Evolutionary conservation across 2,113 vertebrate species (phyloP).

Genomic region (Antechinus flavipes): DNA sequence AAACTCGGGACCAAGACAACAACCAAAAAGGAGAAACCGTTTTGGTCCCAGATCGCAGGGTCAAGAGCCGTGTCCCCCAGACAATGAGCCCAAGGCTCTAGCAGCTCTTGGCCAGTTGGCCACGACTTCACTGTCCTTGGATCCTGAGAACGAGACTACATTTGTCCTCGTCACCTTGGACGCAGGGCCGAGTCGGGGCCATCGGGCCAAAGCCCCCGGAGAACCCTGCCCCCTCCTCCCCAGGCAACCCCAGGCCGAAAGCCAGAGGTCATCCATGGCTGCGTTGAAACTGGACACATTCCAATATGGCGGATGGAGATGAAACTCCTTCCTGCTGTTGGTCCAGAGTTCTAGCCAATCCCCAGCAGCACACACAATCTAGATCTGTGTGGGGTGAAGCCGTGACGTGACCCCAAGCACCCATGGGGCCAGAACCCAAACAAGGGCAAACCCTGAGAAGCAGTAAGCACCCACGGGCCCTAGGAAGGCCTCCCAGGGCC

Average conservation of each 20-base stretch:
- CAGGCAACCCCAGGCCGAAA: neutral
- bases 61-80: neutral
- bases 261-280: neutral
- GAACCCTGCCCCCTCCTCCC: neutral
- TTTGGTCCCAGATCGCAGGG: neutral
- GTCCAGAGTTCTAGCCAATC: neutral
- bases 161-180: neutral
- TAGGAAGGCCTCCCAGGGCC: neutral
- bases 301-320: neutral
- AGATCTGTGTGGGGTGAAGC: neutral
- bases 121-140: neutral
- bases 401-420: too few species aligned
- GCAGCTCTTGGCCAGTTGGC: neutral
- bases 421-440: too few species aligned
- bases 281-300: neutral
- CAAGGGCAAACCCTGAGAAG: too few species aligned
- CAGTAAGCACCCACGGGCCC: too few species aligned
- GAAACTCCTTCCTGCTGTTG: neutral
- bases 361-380: neutral
- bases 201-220: too few species aligned
- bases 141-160: neutral
- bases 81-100: neutral
- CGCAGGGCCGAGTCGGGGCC: too few species aligned
- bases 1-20: neutral
- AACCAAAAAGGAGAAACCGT: neutral